Evolutionary conservation across 2,113 vertebrate species (phyloP), one percentile per base, ranked within the genome.

Genomic region (Apteryx owenii): DNA sequence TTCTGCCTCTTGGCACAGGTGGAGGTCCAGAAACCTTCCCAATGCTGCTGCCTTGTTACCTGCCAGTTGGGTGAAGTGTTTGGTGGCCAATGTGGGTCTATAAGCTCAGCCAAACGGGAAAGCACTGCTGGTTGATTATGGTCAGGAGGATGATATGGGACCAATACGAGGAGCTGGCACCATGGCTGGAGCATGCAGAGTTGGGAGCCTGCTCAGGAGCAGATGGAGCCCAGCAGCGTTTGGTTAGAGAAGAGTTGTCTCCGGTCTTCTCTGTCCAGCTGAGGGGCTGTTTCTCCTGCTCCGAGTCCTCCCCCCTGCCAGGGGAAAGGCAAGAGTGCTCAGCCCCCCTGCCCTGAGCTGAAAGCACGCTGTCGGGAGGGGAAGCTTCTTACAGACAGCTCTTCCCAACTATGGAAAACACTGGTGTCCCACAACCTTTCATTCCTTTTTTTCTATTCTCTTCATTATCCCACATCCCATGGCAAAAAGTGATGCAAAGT

Each of bases 131-230:
- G 11, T 10, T 56, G 12, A 50, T 11, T 26, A 21, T 7, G 20
- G 11, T 7, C 58, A 31, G 51, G 36, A 78, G 28, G 64, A 50
- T 4, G 12, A 22, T 15, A 15, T 2, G 8, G 38, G 44, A 40
- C 17, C 38, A 53, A 5, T 20, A 4, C 7, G 14, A 68, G 80
- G 23, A 46, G 51, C 53, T 15, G 58, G 29, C 60, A 48, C 12
- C 2, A 1, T 20, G 71, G 40, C 2, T 21, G 44, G 58, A 40
- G 70, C 38, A 60, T 1, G 2, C 20, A 22, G 5, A 0, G 0
- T 6, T 26, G 9, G 11, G 44, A 66, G 19, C 5, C 4, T 60
- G 16, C 38, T 31, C 5, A 11, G 19, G 28, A 20, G 12, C 1
- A 16, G 76, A 38, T 46, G 48, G 31, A 88, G 42, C 29, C 31